A percentile compares a stretch with the other conserved stretches of the same genome.
Evolutionary conservation across 1,140 invertebrate genomes (phyloP).

Genomic region (Gryllus bimaculatus): DNA sequence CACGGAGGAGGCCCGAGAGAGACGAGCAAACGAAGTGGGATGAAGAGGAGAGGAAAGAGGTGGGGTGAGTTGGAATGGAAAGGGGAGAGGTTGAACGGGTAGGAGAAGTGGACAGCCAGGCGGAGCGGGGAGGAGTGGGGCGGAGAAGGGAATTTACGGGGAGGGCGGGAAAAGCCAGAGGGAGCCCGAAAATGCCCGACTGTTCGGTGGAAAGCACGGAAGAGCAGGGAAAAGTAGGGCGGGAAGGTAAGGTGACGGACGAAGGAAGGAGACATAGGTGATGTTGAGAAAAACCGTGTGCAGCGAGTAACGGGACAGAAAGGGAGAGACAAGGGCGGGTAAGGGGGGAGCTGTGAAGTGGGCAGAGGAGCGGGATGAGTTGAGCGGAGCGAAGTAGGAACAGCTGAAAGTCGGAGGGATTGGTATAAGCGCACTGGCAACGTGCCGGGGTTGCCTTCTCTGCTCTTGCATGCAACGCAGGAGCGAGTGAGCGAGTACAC

Average conservation of each 20-base stretch:
- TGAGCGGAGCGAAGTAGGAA: not conserved
- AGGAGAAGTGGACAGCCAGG: not conserved
- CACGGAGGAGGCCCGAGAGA: not conserved
- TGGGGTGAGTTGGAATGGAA: not conserved
- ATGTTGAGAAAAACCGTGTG: too few species aligned
- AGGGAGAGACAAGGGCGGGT: not conserved
- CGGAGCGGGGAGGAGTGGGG: not conserved
- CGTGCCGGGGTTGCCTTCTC: too few species aligned
- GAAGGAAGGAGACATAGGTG: too few species aligned
- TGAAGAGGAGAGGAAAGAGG: not conserved
- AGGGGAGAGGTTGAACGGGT: too few species aligned
- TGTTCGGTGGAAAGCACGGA: not conserved
- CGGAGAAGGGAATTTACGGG: not conserved
- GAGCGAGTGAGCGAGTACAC: too few species aligned
- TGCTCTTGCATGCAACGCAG: too few species aligned
- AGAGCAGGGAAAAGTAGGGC: not conserved
- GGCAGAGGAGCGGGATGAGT: not conserved
- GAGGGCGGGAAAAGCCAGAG: not conserved
- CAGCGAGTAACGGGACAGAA: too few species aligned
- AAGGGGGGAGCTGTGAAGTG: not conserved
- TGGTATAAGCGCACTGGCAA: not conserved
- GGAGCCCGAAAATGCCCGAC: not conserved
- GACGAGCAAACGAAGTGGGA: not conserved
- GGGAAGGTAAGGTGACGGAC: too few species aligned
- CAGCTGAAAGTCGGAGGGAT: not conserved